A percentile compares a stretch with the other conserved stretches of the same genome.
Evolutionary conservation across 1,140 invertebrate genomes (phyloP).

Genomic region (Pachypsylla venusta): DNA sequence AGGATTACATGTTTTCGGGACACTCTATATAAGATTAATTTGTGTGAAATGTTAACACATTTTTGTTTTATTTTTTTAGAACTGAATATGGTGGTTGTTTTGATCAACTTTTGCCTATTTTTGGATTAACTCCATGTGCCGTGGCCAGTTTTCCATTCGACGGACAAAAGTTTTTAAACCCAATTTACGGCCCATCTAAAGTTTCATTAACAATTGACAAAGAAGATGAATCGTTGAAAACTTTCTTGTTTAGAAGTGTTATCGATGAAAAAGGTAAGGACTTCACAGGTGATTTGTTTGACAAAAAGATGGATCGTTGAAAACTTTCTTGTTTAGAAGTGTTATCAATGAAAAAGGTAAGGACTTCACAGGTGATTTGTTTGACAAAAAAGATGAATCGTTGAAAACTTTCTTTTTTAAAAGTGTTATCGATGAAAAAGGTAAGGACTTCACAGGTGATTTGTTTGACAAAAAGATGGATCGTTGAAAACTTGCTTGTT

Average conservation of each 20-base stretch:
- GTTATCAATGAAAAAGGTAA: constrained; percentile 24
- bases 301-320: constrained; percentile 41
- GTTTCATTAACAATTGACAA: constrained; percentile 42
- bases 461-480: no score
- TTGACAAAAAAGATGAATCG: constrained; percentile 42
- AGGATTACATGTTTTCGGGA: no score
- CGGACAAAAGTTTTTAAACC: constrained; percentile 33
- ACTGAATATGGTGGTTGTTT: constrained; percentile 48
- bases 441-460: not conserved
- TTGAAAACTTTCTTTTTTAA: constrained; percentile 44
- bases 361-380: not conserved
- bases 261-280: constrained; percentile 24
- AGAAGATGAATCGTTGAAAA: constrained; percentile 39
- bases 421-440: constrained; percentile 27
- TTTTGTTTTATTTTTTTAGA: constrained; percentile 17
- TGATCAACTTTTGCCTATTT: constrained; percentile 44
- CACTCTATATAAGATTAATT: no score
- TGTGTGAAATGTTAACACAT: no score
- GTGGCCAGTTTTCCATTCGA: constrained; percentile 39
- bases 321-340: constrained; percentile 43
- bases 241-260: constrained; percentile 41
- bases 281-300: not conserved
- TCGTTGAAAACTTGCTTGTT: no score
- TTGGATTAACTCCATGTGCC: constrained; percentile 55
- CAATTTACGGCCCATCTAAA: constrained; percentile 41